Percentiles rank a stretch among this genome's conserved stretches.
These are phyloP conservation scores for Folsomia candida DNA, from an alignment of 2,888 invertebrate species.

Conservation along the genomic window DNA sequence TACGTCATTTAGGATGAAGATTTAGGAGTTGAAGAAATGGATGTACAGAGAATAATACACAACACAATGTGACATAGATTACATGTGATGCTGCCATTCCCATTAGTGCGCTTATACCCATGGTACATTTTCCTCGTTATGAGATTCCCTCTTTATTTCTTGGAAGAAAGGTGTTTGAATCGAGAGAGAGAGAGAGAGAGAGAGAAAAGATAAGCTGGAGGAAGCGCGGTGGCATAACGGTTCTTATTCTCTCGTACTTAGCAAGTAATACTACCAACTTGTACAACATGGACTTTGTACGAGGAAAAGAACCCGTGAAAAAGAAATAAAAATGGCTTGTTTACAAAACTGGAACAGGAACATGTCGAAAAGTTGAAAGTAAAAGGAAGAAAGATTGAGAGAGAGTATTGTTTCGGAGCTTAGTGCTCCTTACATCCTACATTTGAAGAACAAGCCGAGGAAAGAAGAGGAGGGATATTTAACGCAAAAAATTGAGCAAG, in stretches of 20 bases:
- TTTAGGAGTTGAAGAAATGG: conserved; percentile 13
- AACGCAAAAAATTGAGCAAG: conserved; percentile 12
- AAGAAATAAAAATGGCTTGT: conserved; percentile 19
- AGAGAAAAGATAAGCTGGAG: conserved; percentile 10
- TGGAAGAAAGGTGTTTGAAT: conserved; percentile 16
- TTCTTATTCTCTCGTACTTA: background rate
- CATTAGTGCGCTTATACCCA: conserved; percentile 15
- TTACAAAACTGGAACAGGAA: conserved; percentile 17
- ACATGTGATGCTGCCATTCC: conserved; percentile 10
- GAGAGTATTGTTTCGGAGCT: conserved; percentile 15
- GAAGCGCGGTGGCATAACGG: background rate
- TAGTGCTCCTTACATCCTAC: background rate
- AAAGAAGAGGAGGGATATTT: conserved; percentile 2
- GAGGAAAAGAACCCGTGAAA: background rate
- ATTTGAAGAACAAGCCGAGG: background rate
- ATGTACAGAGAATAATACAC: conserved; percentile 3
- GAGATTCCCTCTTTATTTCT: conserved; percentile 19
- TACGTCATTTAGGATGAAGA: conserved; percentile 22
- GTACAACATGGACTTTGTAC: background rate
- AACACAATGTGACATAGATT: background rate
- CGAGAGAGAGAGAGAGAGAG: background rate
- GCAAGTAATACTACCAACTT: background rate
- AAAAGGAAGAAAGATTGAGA: conserved; percentile 4
- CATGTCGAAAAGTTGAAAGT: conserved; percentile 14
- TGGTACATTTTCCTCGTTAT: conserved; percentile 17